Conservation (phyloP, 2,797 vertebrate genomes). For the Onychomys torridus region DNA sequence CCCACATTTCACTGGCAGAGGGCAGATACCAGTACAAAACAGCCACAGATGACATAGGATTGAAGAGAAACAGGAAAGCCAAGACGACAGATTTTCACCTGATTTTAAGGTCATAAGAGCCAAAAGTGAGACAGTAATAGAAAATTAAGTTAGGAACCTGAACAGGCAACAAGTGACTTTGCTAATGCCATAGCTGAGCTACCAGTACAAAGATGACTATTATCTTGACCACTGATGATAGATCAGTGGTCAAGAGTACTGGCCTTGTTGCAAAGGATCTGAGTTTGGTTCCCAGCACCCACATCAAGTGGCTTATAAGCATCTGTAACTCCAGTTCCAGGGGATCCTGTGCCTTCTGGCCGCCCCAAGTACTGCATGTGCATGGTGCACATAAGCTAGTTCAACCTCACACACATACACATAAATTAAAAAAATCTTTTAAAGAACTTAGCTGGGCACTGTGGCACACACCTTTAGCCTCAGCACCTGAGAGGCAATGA, state of each 20-base stretch:
- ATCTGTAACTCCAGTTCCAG: not conserved
- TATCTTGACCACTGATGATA: not conserved
- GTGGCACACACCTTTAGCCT: not conserved
- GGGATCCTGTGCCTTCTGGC: not conserved
- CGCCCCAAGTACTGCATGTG: not conserved
- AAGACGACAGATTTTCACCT: constrained; percentile 95
- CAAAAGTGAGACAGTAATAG: constrained; percentile 94
- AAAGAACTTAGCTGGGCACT: not conserved
- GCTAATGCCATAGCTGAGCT: not conserved
- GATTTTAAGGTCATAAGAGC: constrained; percentile 87
- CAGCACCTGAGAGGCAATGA: not conserved
- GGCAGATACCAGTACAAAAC: not conserved
- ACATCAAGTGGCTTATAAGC: not conserved
- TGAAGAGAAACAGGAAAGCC: constrained; percentile 90
- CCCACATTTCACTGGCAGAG: not conserved
- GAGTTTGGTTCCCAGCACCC: not conserved
- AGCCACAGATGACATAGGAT: not conserved
- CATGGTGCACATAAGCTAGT: not conserved
- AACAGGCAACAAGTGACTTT: constrained; percentile 81
- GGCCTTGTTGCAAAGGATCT: not conserved
- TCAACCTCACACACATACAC: not conserved
- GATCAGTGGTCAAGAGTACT: not conserved
- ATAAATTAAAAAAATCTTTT: not conserved
- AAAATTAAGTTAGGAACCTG: constrained; percentile 90
- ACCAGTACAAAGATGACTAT: not conserved